Conservation (phyloP, 2,797 vertebrate genomes). For the Gymnothorax reevesii region DNA sequence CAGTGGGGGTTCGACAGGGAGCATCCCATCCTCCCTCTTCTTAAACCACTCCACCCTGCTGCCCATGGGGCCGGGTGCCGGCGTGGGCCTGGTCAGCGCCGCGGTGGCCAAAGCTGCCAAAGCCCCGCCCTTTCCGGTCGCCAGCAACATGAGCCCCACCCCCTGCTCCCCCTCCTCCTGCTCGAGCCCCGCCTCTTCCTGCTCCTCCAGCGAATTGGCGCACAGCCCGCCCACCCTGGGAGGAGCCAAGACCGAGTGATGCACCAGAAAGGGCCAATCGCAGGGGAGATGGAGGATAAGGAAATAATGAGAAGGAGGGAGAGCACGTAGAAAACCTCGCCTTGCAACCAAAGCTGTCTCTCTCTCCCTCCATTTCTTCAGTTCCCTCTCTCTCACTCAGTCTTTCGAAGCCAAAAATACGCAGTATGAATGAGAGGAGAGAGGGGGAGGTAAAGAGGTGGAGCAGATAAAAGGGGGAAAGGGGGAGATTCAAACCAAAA, state of each 20-base stretch:
- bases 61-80: constrained; percentile 77
- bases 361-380: constrained; percentile 57
- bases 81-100: constrained; percentile 77
- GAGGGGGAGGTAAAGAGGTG: constrained; percentile 60
- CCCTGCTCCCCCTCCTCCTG: constrained; percentile 80
- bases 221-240: constrained; percentile 78
- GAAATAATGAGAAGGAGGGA: constrained; percentile 41
- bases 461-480: constrained; percentile 58
- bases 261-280: constrained; percentile 64
- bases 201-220: constrained; percentile 76
- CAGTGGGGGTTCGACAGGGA: constrained; percentile 73
- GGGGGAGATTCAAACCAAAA: constrained; percentile 74
- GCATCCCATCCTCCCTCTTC: constrained; percentile 85
- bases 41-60: constrained; percentile 87
- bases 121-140: constrained; percentile 73
- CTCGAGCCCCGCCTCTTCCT: constrained; percentile 77
- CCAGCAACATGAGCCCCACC: constrained; percentile 76
- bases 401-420: constrained; percentile 82
- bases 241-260: constrained; percentile 81
- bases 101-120: constrained; percentile 79
- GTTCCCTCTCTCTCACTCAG: constrained; percentile 48
- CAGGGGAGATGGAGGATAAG: constrained; percentile 60
- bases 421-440: constrained; percentile 76
- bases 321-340: constrained; percentile 59
- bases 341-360: constrained; percentile 79